phyloP scores from a whole-genome alignment of 2,113 vertebrate genomes.

The Parus major region DNA sequence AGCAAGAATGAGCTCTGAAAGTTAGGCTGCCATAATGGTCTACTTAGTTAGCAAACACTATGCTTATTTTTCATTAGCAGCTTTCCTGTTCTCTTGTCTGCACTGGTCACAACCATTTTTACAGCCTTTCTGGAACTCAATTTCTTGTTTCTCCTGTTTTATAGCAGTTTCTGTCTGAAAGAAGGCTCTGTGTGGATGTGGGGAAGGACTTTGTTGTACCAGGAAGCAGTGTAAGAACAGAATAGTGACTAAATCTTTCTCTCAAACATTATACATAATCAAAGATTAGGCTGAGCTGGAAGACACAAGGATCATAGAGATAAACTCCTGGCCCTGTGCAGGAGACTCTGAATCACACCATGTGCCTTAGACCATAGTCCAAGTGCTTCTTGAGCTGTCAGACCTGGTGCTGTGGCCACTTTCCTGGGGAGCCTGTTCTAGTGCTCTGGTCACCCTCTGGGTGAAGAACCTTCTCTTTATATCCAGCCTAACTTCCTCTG shows the following conservation, averaged over 20 bases:
- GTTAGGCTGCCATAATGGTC: not conserved
- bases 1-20: not conserved
- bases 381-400: fast-evolving
- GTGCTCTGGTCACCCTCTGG: too few species aligned
- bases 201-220: not conserved
- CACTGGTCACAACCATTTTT: not conserved
- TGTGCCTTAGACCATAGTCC: fast-evolving
- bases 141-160: not conserved
- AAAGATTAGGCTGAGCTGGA: not conserved
- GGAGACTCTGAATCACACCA: too few species aligned
- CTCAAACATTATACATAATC: not conserved
- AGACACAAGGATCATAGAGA: fast-evolving
- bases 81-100: not conserved
- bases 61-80: not conserved
- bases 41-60: not conserved
- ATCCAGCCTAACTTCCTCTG: fast-evolving
- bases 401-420: not conserved
- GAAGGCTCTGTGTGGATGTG: not conserved
- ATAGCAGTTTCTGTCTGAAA: not conserved
- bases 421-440: not conserved
- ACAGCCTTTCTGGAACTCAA: not conserved
- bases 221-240: not conserved
- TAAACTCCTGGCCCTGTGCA: not conserved
- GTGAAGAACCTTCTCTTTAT: not conserved
- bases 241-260: not conserved